Conservation (phyloP, 2,797 vertebrate genomes). For the Orientallactaga sibirica region DNA sequence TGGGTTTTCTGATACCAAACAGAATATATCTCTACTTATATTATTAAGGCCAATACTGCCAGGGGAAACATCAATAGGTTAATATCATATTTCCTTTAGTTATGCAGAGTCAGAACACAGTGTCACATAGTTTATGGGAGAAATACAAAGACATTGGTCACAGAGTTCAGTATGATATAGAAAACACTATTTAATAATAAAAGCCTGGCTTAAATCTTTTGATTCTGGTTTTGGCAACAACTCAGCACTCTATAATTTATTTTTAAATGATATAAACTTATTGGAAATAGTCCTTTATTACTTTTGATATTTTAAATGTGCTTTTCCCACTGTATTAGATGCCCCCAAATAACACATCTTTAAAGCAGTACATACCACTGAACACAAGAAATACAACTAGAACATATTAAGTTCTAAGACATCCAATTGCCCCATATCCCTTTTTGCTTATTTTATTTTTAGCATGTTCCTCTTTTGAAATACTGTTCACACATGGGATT, state of each 20-base stretch:
- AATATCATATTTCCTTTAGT: neutral
- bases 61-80: neutral
- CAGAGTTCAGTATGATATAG: neutral
- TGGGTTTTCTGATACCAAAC: neutral
- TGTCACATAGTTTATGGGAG: neutral
- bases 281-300: neutral
- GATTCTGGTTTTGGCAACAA: neutral
- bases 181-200: conserved; percentile 26
- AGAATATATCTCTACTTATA: neutral
- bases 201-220: neutral
- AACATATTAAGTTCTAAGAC: neutral
- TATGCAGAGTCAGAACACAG: neutral
- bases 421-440: neutral
- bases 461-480: neutral
- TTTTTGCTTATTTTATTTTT: neutral
- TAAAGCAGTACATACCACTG: neutral
- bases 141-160: neutral
- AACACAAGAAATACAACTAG: neutral
- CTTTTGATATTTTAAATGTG: neutral
- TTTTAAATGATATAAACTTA: neutral
- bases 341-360: neutral
- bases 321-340: neutral
- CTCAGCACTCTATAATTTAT: neutral
- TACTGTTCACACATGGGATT: conserved; percentile 7
- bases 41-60: neutral